Evolutionary conservation across 2,797 vertebrate species (phyloP).

Genomic region (Rhadinocentrus ornatus): DNA sequence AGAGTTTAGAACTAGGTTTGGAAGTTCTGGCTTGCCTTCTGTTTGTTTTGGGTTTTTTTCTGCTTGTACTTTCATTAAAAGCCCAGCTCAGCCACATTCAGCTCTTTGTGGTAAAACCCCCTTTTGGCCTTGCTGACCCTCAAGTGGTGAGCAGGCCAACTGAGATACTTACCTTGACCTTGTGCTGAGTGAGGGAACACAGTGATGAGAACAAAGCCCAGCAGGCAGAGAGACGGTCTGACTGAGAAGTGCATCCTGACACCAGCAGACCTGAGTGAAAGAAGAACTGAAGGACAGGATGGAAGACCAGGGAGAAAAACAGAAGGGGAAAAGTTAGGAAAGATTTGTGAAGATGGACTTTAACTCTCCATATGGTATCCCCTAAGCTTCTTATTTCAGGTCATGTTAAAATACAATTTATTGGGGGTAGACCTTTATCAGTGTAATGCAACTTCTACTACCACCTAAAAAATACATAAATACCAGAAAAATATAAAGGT

Average conservation of each 20-base stretch:
- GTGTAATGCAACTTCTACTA: neutral
- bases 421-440: neutral
- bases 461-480: neutral
- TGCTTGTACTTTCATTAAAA: neutral
- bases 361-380: neutral
- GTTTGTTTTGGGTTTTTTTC: neutral
- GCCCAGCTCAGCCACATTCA: neutral
- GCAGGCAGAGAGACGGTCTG: constrained; percentile 64
- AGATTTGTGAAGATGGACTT: neutral
- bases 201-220: constrained; percentile 69
- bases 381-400: neutral
- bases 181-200: constrained; percentile 73
- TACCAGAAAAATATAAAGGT: neutral
- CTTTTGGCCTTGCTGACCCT: neutral
- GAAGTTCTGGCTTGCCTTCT: neutral
- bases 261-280: constrained; percentile 53
- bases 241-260: constrained; percentile 72
- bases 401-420: neutral
- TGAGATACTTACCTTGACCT: constrained; percentile 85
- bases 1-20: neutral
- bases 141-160: neutral
- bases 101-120: constrained; percentile 1
- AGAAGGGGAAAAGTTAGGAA: neutral
- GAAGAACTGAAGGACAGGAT: neutral
- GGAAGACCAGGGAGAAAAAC: neutral